Evolutionary conservation across 2,797 vertebrate genomes (phyloP), one percentile per base, ranked within the genome.

Genomic region (Cyclopterus lumpus): DNA sequence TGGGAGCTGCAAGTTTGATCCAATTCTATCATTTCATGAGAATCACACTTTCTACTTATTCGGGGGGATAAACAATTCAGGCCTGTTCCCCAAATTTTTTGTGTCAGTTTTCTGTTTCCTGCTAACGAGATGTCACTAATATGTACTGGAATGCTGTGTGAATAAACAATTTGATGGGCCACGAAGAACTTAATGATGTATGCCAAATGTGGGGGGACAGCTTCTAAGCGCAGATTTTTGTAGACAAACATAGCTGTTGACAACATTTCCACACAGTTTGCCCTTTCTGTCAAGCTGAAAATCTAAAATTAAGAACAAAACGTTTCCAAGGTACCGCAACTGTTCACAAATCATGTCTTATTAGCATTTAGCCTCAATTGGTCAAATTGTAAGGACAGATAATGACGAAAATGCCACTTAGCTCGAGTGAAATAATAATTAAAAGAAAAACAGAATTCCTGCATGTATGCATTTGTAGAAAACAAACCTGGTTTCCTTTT

Each of bases 111-210:
- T 94, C 92, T 95, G 93, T 95, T 94, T 95, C 94, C 89, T 81
- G 92, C 93, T 93, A 95, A 95, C 90, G 92, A 94, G 91, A 93
- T 93, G 93, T 95, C 93, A 95, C 95, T 95, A 95, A 95, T 94
- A 94, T 79, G 94, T 93, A 92, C 93, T 91, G 92, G 94, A 95
- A 95, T 95, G 94, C 88, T 32, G 86, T 91, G 86, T 93, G 92
- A 95, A 93, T 86, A 87, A 89, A 86, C 90, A 90, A 93, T 93
- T 93, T 93, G 91, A 95, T 91, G 94, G 93, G 93, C 89, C 88
- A 92, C 75, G 87, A 81, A 89, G 89, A 93, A 94, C 89, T 94
- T 95, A 95, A 94, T 94, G 94, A 94, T 94, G 93, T 95, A 95
- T 90, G 87, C 91, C 92, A 95, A 95, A 95, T 94, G 90, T 92